phyloP scores from a whole-genome alignment of 2,113 vertebrate species.

The Oryzias woworae region DNA sequence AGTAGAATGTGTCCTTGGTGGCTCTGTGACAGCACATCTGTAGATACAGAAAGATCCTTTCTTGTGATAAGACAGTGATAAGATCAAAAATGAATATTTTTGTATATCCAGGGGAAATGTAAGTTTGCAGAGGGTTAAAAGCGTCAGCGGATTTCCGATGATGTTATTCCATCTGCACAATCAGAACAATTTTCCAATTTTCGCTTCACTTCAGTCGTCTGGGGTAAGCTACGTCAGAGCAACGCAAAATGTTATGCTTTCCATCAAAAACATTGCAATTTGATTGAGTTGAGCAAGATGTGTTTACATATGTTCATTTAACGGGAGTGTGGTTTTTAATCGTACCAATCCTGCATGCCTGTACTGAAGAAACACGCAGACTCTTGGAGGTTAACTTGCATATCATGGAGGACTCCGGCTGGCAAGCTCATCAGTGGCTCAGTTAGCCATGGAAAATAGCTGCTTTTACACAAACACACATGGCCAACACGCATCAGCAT shows the following conservation, averaged over 20 bases:
- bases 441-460: constrained; percentile 70
- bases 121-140: constrained; percentile 33
- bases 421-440: constrained; percentile 53
- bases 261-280: constrained; percentile 20
- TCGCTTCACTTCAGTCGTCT: constrained; percentile 13
- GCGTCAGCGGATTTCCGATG: constrained; percentile 47
- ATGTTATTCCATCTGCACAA: constrained; percentile 47
- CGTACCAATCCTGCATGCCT: constrained; percentile 11
- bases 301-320: constrained; percentile 17
- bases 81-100: constrained; percentile 58
- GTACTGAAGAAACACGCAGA: constrained; percentile 8
- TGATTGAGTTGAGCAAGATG: neutral
- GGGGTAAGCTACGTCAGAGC: constrained; percentile 3
- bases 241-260: constrained; percentile 21
- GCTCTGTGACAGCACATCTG: constrained; percentile 41
- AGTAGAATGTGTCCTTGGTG: constrained; percentile 56
- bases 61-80: constrained; percentile 35
- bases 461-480: constrained; percentile 33
- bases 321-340: constrained; percentile 32
- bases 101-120: constrained; percentile 44
- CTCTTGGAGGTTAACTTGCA: constrained; percentile 17
- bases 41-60: constrained; percentile 26
- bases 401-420: constrained; percentile 32
- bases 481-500: constrained; percentile 62
- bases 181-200: constrained; percentile 31